Evolutionary conservation across 2,113 vertebrate species (phyloP), one percentile per base, ranked within the genome.

Genomic region (Lasiurus borealis): DNA sequence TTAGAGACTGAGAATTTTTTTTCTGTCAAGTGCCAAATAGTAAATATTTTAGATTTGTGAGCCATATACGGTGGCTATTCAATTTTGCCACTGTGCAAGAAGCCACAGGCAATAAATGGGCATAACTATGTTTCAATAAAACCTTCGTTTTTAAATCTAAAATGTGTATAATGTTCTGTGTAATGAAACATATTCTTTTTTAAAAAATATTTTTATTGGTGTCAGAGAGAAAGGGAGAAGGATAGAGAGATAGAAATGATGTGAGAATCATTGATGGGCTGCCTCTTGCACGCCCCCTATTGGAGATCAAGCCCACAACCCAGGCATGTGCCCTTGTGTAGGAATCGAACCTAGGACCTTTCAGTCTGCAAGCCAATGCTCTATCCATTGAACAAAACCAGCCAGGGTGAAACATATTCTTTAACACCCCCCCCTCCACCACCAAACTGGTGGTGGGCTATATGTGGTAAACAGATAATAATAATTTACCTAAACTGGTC

Each of bases 71-170:
- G 36, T 23, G 23, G 8, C 27, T 59, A 69, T 25, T 92, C 19
- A 73, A 64, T 44, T 94, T 62, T 91, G 72, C 9, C 48, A 83
- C 0, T 34, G 4, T 44, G 13, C 62, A 90, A 92, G 14, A 27
- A 77, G 16, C 34, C 82, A 66, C 1, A 87, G 50, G 48, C 34
- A 75, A 72, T 46, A 66, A 71, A 48, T 40, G 78, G 48, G 8
- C 11, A 23, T 50, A 46, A 72, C 29, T 73, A 1, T 62, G 16
- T 36, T 69, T 23, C 72, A 92, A 71, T 54, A 84, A 88, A 72
- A 78, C 12, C 31, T 82, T 54, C 85, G 25, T 82, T 64, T 91
- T 34, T 50, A 90, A 86, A 80, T 57, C 3, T 95, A 44, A 86
- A 93, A 83, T 52, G 59, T 57, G 66, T 15, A 31, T 46, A 71